Base-by-base conservation (phyloP, 2,113 vertebrate genomes). In the Arvicanthis niloticus region DNA sequence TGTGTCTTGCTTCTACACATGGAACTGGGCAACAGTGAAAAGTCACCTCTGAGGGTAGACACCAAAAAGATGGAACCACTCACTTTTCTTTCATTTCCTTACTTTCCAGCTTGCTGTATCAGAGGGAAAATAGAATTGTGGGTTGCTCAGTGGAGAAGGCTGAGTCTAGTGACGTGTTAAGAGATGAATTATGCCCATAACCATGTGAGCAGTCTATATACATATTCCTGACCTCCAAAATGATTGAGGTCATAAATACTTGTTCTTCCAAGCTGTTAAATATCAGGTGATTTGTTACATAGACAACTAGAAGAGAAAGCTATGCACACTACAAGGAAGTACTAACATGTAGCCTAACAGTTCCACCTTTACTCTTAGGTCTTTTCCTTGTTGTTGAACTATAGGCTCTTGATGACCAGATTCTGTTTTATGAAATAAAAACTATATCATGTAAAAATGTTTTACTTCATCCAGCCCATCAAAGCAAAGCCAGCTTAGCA, bases 11-110 rank as follows among this genome's bases (percentile, higher is more conserved):
- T 93, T 88, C 53, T 88, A 86, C 65, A 89, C 40, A 75, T 1
- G 45, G 81, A 85, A 72, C 31, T 56, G 90, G 21, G 67, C 16
- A 81, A 94, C 68, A 90, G 51, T 26, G 29, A 92, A 10, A 60
- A 9, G 53, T 80, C 77, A 51, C 53, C 92, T 65, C 76, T 65
- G 76, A 88, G 70, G 95, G 73, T n/a, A 95, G 56, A 89, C 75
- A 65, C 24, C 10, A 75, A 53, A 80, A 91, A 62, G 26, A 56
- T 60, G 5, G 24, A 88, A 62, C 3, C 75, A 65, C 87, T 90
- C 53, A 58, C 15, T 40, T 76, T 40, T 3, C 29, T 45, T 13
- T 31, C 26, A 45, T 26, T 45, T 37, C 48, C 73, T 86, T 19
- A 15, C 34, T 75, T 29, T 80, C 31, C 24, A 60, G 22, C 42